Evolutionary conservation across 2,113 vertebrate genomes (phyloP).

Genomic region (Gambusia holbrooki): DNA sequence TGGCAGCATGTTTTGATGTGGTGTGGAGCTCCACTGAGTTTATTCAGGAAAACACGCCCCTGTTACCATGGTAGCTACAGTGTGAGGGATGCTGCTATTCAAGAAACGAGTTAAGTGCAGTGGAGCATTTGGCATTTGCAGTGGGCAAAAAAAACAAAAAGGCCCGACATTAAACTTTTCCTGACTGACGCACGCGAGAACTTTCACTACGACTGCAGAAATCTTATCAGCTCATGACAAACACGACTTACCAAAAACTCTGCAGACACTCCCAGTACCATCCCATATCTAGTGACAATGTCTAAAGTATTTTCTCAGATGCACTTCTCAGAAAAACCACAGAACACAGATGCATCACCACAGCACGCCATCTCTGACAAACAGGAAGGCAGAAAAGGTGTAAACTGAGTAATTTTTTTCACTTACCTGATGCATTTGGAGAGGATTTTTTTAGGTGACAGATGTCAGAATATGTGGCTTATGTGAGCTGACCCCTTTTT

Average conservation of each 20-base stretch:
- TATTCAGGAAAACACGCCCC: constrained; percentile 66
- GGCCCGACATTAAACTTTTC: constrained; percentile 34
- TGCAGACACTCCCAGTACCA: background rate
- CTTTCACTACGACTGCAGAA: background rate
- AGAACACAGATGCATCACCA: constrained; percentile 31
- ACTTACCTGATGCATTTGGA: constrained; percentile 1
- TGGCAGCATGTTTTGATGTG: constrained; percentile 70
- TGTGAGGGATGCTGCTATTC: constrained; percentile 69
- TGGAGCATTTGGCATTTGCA: constrained; percentile 15
- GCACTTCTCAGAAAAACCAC: constrained; percentile 65
- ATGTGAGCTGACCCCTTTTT: background rate
- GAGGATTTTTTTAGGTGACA: background rate
- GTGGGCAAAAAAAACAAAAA: constrained; percentile 9
- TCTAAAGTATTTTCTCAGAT: background rate
- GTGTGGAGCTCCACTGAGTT: constrained; percentile 51
- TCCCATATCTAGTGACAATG: background rate
- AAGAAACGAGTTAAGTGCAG: constrained; percentile 32
- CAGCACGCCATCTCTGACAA: constrained; percentile 25
- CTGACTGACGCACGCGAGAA: background rate
- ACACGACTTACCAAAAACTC: background rate
- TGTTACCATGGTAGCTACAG: constrained; percentile 72
- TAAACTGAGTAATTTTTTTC: background rate
- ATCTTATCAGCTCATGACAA: background rate
- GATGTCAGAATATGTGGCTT: background rate
- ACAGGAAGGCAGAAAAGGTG: constrained; percentile 64